These are phyloP conservation scores for Hyaena hyaena DNA, from an alignment of 2,113 vertebrate genomes.

Conservation along the genomic window DNA sequence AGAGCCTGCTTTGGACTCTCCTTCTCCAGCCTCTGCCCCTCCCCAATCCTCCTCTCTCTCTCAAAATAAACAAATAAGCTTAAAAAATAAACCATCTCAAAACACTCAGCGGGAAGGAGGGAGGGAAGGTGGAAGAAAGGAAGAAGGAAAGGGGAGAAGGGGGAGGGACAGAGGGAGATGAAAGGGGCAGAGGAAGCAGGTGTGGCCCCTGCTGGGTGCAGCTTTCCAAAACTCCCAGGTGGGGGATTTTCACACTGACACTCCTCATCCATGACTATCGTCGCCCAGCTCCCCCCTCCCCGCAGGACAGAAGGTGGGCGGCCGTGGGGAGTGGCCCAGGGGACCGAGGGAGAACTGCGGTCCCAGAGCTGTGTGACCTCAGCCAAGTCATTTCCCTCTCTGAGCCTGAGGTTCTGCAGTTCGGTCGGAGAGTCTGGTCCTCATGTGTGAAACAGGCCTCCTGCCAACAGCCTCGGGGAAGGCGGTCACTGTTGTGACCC, in stretches of 20 bases:
- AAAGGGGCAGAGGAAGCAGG: neutral
- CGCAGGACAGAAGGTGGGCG: accelerated
- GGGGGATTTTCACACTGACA: neutral
- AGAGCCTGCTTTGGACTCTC: too few species aligned
- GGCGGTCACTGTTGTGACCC: neutral
- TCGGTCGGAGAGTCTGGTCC: neutral
- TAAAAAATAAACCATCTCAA: neutral
- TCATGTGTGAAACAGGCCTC: neutral
- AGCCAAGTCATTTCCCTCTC: neutral
- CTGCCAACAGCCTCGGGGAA: neutral
- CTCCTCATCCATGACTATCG: accelerated
- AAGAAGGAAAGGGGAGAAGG: too few species aligned
- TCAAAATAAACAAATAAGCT: too few species aligned
- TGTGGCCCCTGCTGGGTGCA: neutral
- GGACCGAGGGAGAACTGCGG: neutral
- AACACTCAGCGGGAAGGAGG: neutral
- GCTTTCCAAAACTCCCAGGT: neutral
- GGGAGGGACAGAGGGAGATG: too few species aligned
- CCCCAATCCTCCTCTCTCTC: too few species aligned
- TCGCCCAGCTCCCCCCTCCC: neutral
- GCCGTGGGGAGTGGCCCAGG: accelerated
- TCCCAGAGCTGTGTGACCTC: neutral
- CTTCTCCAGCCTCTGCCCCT: too few species aligned
- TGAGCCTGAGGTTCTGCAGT: neutral
- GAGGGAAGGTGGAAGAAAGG: too few species aligned